Conservation (phyloP, 1,140 invertebrate genomes). For the Mactra quadrangularis region DNA sequence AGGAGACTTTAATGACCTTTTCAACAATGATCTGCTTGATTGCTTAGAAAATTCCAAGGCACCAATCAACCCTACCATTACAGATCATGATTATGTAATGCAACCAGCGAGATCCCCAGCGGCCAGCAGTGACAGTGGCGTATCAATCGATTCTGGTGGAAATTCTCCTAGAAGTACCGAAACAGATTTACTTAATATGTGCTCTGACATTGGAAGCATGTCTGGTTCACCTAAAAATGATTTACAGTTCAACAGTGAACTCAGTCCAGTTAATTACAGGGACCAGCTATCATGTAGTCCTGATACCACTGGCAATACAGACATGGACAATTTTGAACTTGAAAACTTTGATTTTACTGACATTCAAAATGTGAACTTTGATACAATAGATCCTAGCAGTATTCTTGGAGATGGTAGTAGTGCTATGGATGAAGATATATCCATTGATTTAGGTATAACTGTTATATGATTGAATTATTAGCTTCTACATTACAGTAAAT, state of each 20-base stretch:
- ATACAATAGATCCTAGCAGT: conserved; percentile 43
- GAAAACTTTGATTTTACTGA: conserved; percentile 73
- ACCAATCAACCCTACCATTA: conserved; percentile 29
- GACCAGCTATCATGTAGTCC: conserved; percentile 43
- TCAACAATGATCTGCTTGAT: conserved; percentile 58
- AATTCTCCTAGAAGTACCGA: conserved; percentile 61
- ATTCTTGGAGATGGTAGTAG: conserved; percentile 30
- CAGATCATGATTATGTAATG: conserved; percentile 75
- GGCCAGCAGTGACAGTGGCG: conserved; percentile 74
- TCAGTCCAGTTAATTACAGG: conserved; percentile 16
- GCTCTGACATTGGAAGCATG: conserved; percentile 51
- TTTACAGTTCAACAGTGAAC: not conserved
- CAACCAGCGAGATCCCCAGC: conserved; percentile 70
- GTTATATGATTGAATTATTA: too few relatives aligned
- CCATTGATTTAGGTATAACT: conserved; percentile 70
- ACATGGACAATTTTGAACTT: conserved; percentile 64
- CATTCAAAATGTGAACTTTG: conserved; percentile 64
- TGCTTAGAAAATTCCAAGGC: conserved; percentile 26
- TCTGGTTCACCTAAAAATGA: conserved; percentile 61
- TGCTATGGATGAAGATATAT: conserved; percentile 63
- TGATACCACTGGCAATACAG: conserved; percentile 24
- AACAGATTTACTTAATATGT: conserved; percentile 52
- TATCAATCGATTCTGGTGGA: conserved; percentile 70
- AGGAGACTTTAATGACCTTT: conserved; percentile 63
- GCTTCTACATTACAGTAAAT: too few relatives aligned